Conservation (phyloP, 2,888 invertebrate genomes). For the Seladonia tumulorum region DNA sequence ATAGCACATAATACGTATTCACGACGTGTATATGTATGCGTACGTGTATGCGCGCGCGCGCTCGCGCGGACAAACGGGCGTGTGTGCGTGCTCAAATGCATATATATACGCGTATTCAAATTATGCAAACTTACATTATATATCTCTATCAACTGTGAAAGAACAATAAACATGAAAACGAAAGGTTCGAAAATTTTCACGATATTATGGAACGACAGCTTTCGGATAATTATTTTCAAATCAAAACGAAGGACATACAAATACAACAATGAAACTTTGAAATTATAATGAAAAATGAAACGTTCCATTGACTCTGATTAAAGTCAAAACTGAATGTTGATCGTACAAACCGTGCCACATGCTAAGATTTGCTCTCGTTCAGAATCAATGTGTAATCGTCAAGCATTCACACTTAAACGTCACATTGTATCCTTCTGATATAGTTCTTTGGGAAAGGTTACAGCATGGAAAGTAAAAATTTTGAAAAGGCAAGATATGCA, state of each 20-base stretch:
- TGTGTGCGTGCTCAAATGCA: conserved; percentile 42
- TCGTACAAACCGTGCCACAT: conserved; percentile 70
- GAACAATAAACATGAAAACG: conserved; percentile 38
- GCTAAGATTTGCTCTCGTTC: conserved; percentile 67
- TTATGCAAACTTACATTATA: conserved; percentile 42
- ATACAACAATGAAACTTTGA: background rate
- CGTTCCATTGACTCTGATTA: conserved; percentile 30
- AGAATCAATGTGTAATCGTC: conserved; percentile 65
- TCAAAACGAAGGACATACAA: background rate
- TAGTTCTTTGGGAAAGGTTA: conserved; percentile 65
- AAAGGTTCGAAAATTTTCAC: conserved; percentile 25
- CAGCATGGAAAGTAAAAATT: conserved; percentile 73
- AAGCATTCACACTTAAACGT: conserved; percentile 67
- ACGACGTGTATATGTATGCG: conserved; percentile 19
- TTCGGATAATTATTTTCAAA: conserved; percentile 2
- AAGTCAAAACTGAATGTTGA: conserved; percentile 59
- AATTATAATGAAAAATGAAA: conserved; percentile 16
- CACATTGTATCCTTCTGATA: conserved; percentile 70
- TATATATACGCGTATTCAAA: conserved; percentile 49
- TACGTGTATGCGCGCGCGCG: conserved; percentile 8
- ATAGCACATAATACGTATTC: conserved; percentile 43
- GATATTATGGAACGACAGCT: conserved; percentile 5
- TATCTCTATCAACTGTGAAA: background rate
- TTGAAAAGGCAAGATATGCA: conserved; percentile 79
- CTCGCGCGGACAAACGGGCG: conserved; percentile 28